Evolutionary conservation across 2,888 invertebrate species (phyloP).

Genomic region (Nephrotoma appendiculata): DNA sequence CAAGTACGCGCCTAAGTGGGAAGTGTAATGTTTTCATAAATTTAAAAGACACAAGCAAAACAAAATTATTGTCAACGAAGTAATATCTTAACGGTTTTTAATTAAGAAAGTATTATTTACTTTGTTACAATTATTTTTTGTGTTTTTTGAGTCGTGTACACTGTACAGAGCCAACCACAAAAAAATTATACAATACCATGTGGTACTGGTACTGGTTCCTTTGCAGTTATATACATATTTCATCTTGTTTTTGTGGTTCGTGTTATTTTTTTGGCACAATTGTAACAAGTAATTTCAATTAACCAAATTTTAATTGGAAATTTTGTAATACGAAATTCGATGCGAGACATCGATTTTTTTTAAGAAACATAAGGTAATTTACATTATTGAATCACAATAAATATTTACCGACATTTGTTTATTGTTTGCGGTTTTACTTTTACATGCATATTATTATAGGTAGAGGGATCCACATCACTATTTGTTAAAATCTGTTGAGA

Average conservation of each 20-base stretch:
- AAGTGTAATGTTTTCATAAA: not conserved
- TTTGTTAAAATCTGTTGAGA: too few species aligned
- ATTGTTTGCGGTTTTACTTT: too few species aligned
- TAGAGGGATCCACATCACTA: too few species aligned
- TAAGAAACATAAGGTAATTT: too few species aligned
- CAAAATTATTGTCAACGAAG: not conserved
- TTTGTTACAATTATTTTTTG: not conserved
- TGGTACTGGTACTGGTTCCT: not conserved
- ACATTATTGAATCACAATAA: too few species aligned
- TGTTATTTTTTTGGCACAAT: not conserved
- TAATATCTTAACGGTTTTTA: not conserved
- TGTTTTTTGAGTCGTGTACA: not conserved
- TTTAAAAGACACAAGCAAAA: not conserved
- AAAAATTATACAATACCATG: not conserved
- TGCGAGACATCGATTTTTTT: not conserved
- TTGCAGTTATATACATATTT: not conserved
- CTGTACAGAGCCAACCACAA: not conserved
- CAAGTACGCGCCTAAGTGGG: not conserved
- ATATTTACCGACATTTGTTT: too few species aligned
- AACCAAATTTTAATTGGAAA: not conserved
- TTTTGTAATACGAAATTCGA: not conserved
- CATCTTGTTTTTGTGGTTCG: not conserved
- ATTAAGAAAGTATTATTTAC: not conserved
- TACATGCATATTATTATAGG: too few species aligned
- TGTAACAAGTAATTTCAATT: not conserved